Evolutionary conservation across 2,888 invertebrate genomes (phyloP), one percentile per base, ranked within the genome.

Genomic region (Colletes collaris): DNA sequence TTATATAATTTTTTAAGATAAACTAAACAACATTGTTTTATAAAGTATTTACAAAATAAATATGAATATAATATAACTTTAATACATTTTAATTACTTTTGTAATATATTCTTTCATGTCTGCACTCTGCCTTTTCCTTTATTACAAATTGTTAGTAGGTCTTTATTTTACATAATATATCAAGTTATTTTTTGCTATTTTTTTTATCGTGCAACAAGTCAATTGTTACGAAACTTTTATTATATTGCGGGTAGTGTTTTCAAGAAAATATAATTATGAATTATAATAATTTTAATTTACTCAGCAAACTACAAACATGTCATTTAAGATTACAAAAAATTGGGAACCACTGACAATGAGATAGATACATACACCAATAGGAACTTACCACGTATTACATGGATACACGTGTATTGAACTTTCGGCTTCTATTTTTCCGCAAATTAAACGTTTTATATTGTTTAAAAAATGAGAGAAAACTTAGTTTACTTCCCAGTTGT

Each of bases 1-100:
- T 69, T 66, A 59, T 76, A 76, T 40, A 52, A 75, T 67, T 69
- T 68, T 65, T 79, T 70, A 40, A 78, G 71, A 72, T 52, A 71
- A 80, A 58, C 68, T 69, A 64, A 37, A 69, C 50, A 65, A 19
- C 50, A 70, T 79, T 86, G 75, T 77, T 76, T 74, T 86, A 77
- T 82, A 77, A 85, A 85, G 56, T 63, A 78, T 85, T 86, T 74
- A 71, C 75, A 67, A 77, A 81, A 84, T 77, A 79, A 84, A 85
- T 64, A 79, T 81, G 80, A 76, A 81, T 80, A 76, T 76, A 80
- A 85, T 55, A n/a, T 68, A 71, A 62, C 62, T 60, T 63, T 37
- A 64, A 80, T 46, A 76, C 62, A 75, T 76, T 73, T 52, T 69
- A 63, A 16, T 81, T 66, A 66, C 10, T 53, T 74, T 59, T 53